Evolutionary conservation across 2,888 invertebrate species (phyloP).

Genomic region (Drosophila siamana): DNA sequence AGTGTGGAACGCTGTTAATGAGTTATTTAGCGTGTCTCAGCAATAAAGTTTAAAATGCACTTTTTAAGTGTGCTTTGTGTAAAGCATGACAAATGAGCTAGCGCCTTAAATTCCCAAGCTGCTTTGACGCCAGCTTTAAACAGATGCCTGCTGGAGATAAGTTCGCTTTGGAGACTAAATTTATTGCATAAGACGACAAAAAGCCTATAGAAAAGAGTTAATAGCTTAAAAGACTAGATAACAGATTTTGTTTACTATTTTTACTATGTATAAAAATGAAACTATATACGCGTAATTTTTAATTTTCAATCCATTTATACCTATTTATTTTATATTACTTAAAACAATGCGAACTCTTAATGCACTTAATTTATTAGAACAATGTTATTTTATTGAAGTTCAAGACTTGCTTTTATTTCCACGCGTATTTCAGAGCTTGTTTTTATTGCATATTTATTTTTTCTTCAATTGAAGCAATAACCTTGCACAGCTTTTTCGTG

Average conservation of each 20-base stretch:
- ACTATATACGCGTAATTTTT: too few relatives aligned
- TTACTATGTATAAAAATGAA: too few relatives aligned
- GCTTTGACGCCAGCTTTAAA: background rate
- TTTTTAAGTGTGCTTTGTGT: background rate
- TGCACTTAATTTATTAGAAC: too few relatives aligned
- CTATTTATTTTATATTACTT: too few relatives aligned
- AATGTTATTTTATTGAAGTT: background rate
- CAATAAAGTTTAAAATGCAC: background rate
- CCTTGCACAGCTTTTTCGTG: slow-evolving; percentile 39
- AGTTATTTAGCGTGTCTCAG: background rate
- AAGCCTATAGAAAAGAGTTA: background rate
- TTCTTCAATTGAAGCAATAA: slow-evolving; percentile 34
- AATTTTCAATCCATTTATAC: too few relatives aligned
- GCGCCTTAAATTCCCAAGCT: background rate
- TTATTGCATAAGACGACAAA: background rate
- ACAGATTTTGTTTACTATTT: background rate
- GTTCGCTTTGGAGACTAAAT: background rate
- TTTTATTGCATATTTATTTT: slow-evolving; percentile 19
- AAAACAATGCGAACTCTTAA: too few relatives aligned
- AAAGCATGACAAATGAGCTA: background rate
- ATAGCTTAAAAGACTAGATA: background rate
- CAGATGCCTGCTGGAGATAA: background rate
- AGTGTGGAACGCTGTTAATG: background rate
- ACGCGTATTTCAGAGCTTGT: background rate
- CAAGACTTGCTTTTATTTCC: background rate